These are phyloP conservation scores for Armadillidium nasatum DNA, from an alignment of 1,140 invertebrate genomes.

Conservation along the genomic window DNA sequence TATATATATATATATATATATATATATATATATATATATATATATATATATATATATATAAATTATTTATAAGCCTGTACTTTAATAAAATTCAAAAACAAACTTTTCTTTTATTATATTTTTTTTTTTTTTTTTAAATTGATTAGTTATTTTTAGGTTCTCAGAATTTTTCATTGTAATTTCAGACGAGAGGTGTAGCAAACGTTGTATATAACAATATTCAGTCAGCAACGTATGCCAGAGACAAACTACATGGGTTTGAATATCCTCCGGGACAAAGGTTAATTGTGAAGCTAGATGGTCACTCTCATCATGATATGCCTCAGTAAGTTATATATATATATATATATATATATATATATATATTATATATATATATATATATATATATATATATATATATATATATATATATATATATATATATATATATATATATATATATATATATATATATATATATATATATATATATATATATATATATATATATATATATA, in stretches of 20 bases:
- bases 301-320: slow-evolving; percentile 35
- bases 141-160: too few relatives aligned
- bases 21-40: too few relatives aligned
- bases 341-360: not conserved
- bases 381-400: too few relatives aligned
- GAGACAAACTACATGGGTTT: slow-evolving; percentile 77
- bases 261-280: slow-evolving; percentile 79
- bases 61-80: too few relatives aligned
- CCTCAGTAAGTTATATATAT: slow-evolving; percentile 35
- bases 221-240: slow-evolving; percentile 70
- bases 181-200: slow-evolving; percentile 50
- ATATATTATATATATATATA: too few relatives aligned
- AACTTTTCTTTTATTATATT: not conserved
- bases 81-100: not conserved
- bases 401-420: too few relatives aligned
- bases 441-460: too few relatives aligned
- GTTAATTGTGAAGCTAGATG: slow-evolving; percentile 68
- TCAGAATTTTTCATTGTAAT: not conserved
- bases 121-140: not conserved
- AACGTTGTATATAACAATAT: slow-evolving; percentile 67
- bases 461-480: too few relatives aligned
- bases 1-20: too few relatives aligned
- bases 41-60: too few relatives aligned
- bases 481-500: too few relatives aligned
- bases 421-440: too few relatives aligned